Base-by-base conservation (phyloP, 1,140 invertebrate species). In the Ooceraea biroi region DNA sequence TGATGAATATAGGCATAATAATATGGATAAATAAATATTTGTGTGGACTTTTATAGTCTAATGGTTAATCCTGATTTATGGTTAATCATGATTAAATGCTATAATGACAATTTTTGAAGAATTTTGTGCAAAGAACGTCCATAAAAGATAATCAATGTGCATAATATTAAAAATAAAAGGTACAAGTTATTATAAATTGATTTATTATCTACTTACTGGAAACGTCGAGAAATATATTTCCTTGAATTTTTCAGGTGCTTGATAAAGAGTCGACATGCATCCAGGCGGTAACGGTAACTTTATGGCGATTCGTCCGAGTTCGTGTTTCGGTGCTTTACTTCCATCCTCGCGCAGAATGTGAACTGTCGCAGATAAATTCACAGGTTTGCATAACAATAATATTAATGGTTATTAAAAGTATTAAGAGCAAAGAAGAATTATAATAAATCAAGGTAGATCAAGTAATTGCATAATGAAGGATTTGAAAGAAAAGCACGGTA, bases 201-300 rank as follows among this genome's bases (percentile, higher is more conserved):
- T 2, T 11, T 12, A 19, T 61, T 58, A 78, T 36, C 10, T 72
- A 92, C 95, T 95, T 95, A 98, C 97, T 0, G 97, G 97, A 93
- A 96, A 98, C 88, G 95, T 96, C 19, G 96, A 96, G 90, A 98
- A 98, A 91, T 98, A 99, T 1, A 96, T 95, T 83, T 97, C 95
- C 72, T 96, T 95, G 91, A 97, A 99, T 76, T 96, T 95, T n/a
- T 98, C 97, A 76, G 98, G 96, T 36, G 97, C 96, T 85, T 95
- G 95, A 93, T 97, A 99, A 0, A 99, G 94, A 0, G 97, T 98
- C 0, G 96, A 96, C 91, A 98, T 96, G 46, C 96, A 97, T 7
- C 98, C 98, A 0, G 98, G 98, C 0, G 98, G 98, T 22, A 99
- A 92, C 0, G 98, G 98, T 17, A 98, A 90, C 92, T 98, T 98